Conservation (phyloP, 2,113 vertebrate species). For the Hyperopisus bebe region DNA sequence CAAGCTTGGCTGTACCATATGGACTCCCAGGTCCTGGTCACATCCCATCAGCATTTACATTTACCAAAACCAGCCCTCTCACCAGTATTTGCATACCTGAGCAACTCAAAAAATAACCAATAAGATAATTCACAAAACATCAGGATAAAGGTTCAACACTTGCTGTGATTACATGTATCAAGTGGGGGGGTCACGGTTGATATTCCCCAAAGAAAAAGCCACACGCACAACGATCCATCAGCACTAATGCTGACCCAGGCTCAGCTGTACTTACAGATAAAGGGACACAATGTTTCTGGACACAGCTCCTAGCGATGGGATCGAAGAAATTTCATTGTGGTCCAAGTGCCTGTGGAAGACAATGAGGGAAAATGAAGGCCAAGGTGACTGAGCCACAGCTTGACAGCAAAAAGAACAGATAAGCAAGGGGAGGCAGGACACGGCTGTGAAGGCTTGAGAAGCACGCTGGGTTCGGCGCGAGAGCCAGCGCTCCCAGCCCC, state of each 20-base stretch:
- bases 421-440: not conserved
- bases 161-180: not conserved
- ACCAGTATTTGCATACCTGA: not conserved
- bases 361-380: conserved; percentile 27
- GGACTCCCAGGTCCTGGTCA: not conserved
- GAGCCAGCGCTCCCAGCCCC: not conserved
- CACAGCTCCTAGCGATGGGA: conserved; percentile 74
- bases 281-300: conserved; percentile 64
- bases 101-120: not conserved
- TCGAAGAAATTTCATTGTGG: conserved; percentile 79
- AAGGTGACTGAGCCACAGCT: not conserved
- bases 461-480: not conserved
- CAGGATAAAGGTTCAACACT: not conserved
- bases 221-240: not conserved
- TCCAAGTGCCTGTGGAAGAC: conserved; percentile 73
- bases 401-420: not conserved
- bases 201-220: not conserved
- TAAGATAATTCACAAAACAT: not conserved
- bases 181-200: not conserved
- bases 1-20: not conserved
- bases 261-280: conserved; percentile 75
- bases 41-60: not conserved
- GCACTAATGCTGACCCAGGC: not conserved
- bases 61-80: not conserved
- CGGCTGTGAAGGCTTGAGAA: not conserved